Base-by-base conservation (phyloP, 1,140 invertebrate genomes). In the Bombus affinis region DNA sequence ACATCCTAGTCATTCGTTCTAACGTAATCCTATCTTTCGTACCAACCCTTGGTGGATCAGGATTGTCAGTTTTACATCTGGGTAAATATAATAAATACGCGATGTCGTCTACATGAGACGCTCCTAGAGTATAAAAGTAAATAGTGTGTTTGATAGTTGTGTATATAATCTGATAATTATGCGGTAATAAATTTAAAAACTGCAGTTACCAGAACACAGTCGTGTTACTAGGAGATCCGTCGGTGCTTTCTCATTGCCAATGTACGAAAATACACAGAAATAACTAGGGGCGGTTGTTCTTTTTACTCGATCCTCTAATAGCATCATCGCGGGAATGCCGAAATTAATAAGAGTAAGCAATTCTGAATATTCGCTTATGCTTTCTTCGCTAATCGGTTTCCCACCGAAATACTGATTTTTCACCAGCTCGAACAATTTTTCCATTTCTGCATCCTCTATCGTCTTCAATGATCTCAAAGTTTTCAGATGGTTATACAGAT, bases 211-310 rank as follows among this genome's bases (percentile, higher is more conserved):
- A 47, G 53, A 8, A n/a, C 5, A 3, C 62, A 39, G 1, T 83
- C 71, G 53, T 76, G 53, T 72, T 0, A 88, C 3, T 0, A 89
- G 81, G 1, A 68, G 28, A 76, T 86, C 87, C 35, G 79, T 88
- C 3, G 93, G 13, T 3, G 83, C 65, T n/a, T 39, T 78, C 5
- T 85, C 39, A 8, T n/a, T 80, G 2, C 83, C 83, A 6, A 80
- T 91, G 47, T 94, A 95, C 37, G 95, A 93, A 91, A 96, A 96
- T 88, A 91, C 90, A 83, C 96, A 96, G 74, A 95, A 91, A 82
- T 95, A 96, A 5, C 94, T 93, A 0, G 95, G 93, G 37, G 39
- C 88, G 79, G 6, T 83, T 57, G 3, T 81, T 87, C 73, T 87
- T 79, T 39, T 93, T 91, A 93, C 86, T 32, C 96, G 95, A 9